Base-by-base conservation (phyloP, 1,140 invertebrate genomes). In the Heterodera carotae region DNA sequence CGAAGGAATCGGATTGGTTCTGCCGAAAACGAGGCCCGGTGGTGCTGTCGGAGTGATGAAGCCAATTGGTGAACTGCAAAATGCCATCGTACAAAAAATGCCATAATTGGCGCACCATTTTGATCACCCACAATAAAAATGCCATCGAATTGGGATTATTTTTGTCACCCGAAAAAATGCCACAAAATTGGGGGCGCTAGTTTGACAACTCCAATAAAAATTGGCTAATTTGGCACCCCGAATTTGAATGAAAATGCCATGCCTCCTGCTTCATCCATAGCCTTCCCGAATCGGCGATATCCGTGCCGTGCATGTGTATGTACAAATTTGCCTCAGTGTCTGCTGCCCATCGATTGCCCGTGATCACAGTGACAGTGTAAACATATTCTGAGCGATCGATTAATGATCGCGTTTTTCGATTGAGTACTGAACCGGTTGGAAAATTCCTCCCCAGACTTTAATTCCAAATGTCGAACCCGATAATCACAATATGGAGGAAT, bases 291-390 rank as follows among this genome's bases (percentile, higher is more conserved):
- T 83, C 71, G 1, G 22, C n/a, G n/a, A n/a, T 27, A 7, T 56
- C 53, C 6, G 81, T 62, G 15, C 82, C 82, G 59, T 72, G 48
- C 31, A 83, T 18, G 8, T 39, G 39, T 8, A 83, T 39, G 59
- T 76, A 84, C 7, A 83, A 68, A 15, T 83, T 78, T 10, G 83
- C 74, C 53, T 83, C 82, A 22, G 82, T 82, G 67, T 83, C 82
- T 2, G 83, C 82, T 0, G 82, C 82, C 82, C 82, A 83, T 5
- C 82, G 83, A 60, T 84, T 84, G 1, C 82, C 82, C 10, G 78
- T 78, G 22, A 72, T 74, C 29, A 83, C 70, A 10, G 83, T 79
- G 4, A 85, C 75, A 27, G 83, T 77, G 36, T 83, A 83, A 59
- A 73, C 31, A 67, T 36, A 78, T 25, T 66, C 80, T 81, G 22